These are phyloP conservation scores for Archaeoteleia sp. DNA, from an alignment of 2,888 invertebrate genomes.

Conservation along the genomic window DNA sequence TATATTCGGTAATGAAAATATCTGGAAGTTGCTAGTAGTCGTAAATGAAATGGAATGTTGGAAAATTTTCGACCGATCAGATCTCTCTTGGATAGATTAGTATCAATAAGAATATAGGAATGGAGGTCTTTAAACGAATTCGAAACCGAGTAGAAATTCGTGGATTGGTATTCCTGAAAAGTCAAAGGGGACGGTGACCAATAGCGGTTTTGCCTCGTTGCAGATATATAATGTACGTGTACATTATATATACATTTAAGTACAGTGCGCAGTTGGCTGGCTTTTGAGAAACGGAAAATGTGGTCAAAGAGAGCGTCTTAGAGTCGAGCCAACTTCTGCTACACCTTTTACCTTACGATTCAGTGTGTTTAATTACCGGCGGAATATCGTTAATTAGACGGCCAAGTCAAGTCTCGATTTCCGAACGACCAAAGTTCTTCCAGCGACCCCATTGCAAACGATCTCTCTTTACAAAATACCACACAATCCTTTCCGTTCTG, in stretches of 20 bases:
- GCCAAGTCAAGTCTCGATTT: constrained; percentile 51
- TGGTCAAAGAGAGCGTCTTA: constrained; percentile 65
- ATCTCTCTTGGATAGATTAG: constrained; percentile 36
- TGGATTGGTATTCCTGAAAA: constrained; percentile 53
- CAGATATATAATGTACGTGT: constrained; percentile 29
- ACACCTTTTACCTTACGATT: constrained; percentile 64
- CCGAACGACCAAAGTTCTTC: constrained; percentile 54
- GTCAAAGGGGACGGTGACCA: constrained; percentile 60
- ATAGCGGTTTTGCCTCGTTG: constrained; percentile 62
- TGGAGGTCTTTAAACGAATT: constrained; percentile 54
- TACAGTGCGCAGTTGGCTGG: constrained; percentile 42
- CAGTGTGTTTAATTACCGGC: constrained; percentile 73
- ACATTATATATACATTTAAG: constrained; percentile 36
- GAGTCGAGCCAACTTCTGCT: constrained; percentile 62
- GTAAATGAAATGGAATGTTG: constrained; percentile 34
- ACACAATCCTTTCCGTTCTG: constrained; percentile 33
- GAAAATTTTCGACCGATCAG: constrained; percentile 40
- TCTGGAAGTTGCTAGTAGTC: too few relatives aligned
- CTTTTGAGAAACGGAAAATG: constrained; percentile 67
- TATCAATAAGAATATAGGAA: constrained; percentile 38
- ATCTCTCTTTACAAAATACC: constrained; percentile 57
- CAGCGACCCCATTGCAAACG: constrained; percentile 52
- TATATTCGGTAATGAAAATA: too few relatives aligned
- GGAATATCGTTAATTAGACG: constrained; percentile 73
- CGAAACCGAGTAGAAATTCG: constrained; percentile 28